Base-by-base conservation (phyloP, 2,888 invertebrate genomes). In the Sminthurides aquaticus region DNA sequence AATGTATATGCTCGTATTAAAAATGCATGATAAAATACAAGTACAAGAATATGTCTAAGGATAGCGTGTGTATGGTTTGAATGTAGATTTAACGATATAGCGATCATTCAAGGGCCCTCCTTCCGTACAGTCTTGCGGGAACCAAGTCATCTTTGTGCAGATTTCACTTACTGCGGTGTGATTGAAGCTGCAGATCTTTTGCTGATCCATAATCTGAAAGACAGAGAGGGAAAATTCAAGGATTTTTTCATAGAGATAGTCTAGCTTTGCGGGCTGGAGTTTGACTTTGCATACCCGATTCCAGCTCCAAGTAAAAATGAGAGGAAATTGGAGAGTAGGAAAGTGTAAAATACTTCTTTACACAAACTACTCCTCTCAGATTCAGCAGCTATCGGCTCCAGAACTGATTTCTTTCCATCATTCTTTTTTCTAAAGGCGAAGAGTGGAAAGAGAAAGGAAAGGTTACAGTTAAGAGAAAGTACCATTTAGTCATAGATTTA, bases 301-400 rank as follows among this genome's bases (percentile, higher is more conserved):
- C 95, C 94, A 68, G 94, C 90, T 70, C 95, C 95, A 68, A 96
- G 82, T 72, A 96, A 81, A 69, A 96, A 82, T 3, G 94, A 94
- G 63, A 96, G 83, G 71, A 96, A 83, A 81, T 95, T 96, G 73
- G 92, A 91, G 76, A 96, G 83, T 75, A 96, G 85, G 73, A 96
- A 84, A 56, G 94, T 91, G 76, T 92, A 91, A 58, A 95, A 81
- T 60, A 95, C 90, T 81, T 92, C 91, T 78, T 90, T 87, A 61
- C 90, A 90, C 81, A 93, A 93, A 74, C 93, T 83, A 70, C 89
- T 89, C 66, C 87, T 85, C 78, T 88, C 86, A 66, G 52, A 5
- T 20, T 52, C 15, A 20, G 52, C 52, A 5, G 5, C 52, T 20
- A 52, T 22, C 5, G 22, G 20, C 22, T 15, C 52, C 52, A 52